Conservation (phyloP, 2,797 vertebrate species). For the Melopsittacus undulatus region DNA sequence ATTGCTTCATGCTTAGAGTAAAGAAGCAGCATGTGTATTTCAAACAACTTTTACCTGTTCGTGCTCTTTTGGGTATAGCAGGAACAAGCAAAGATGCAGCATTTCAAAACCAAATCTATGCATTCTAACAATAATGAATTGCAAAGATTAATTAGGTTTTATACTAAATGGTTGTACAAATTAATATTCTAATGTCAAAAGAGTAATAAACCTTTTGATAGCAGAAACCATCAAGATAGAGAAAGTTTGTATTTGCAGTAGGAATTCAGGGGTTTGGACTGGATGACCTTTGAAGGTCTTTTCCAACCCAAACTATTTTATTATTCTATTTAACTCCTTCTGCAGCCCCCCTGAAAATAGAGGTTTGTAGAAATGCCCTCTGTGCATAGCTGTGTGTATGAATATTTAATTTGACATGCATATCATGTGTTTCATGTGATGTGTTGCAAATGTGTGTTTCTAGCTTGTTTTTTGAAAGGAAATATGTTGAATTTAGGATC, state of each 20-base stretch:
- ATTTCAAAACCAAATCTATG: background rate
- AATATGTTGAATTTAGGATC: constrained; percentile 74
- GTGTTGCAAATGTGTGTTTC: background rate
- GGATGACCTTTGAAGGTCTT: background rate
- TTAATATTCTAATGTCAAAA: background rate
- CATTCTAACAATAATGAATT: background rate
- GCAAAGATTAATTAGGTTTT: background rate
- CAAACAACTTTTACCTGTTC: background rate
- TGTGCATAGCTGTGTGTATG: background rate
- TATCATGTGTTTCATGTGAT: background rate
- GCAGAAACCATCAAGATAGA: background rate
- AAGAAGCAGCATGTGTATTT: background rate
- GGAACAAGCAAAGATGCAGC: background rate
- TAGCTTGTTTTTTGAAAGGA: background rate
- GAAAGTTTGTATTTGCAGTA: background rate
- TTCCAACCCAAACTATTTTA: background rate
- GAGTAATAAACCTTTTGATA: background rate
- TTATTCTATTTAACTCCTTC: background rate
- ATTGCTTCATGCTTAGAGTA: background rate
- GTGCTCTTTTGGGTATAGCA: background rate
- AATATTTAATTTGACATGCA: background rate
- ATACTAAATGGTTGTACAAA: background rate
- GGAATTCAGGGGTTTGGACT: background rate
- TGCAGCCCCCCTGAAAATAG: background rate
- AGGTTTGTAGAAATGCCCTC: background rate